A percentile compares a stretch with the other conserved stretches of the same genome.
These are phyloP conservation scores for Homarus gammarus DNA, from an alignment of 2,888 invertebrate species.

Conservation along the genomic window DNA sequence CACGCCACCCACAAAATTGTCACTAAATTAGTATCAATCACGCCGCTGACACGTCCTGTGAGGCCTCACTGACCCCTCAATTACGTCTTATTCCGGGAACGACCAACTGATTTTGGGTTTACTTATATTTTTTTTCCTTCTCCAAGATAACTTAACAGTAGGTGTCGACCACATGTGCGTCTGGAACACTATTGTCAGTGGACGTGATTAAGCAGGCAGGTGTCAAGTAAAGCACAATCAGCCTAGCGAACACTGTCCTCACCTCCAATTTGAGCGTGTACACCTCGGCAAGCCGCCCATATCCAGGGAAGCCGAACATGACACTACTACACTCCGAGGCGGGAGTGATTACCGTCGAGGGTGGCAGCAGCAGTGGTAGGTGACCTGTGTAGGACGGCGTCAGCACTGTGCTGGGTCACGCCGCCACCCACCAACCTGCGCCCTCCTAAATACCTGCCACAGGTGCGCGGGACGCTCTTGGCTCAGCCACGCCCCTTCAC, in stretches of 20 bases:
- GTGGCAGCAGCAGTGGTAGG: slow-evolving; percentile 7
- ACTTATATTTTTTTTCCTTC: background rate
- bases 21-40: slow-evolving; percentile 27
- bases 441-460: slow-evolving; percentile 54
- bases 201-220: background rate
- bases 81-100: background rate
- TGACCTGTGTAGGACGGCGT: background rate
- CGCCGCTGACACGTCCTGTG: slow-evolving; percentile 20
- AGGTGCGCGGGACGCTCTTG: slow-evolving; percentile 58
- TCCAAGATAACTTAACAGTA: background rate
- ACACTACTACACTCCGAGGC: slow-evolving; percentile 16
- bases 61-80: background rate
- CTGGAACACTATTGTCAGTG: background rate
- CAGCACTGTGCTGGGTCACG: slow-evolving; percentile 34
- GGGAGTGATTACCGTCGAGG: background rate
- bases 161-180: background rate
- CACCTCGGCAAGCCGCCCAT: slow-evolving; percentile 50
- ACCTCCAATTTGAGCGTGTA: slow-evolving; percentile 55
- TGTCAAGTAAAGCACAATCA: background rate
- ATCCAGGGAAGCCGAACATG: slow-evolving; percentile 53
- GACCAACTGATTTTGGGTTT: background rate
- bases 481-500: slow-evolving; percentile 29
- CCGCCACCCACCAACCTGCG: slow-evolving; percentile 12
- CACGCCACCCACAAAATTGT: slow-evolving; percentile 10
- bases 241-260: background rate